Evolutionary conservation across 2,888 invertebrate species (phyloP), one percentile per base, ranked within the genome.

Genomic region (Cephus pygmeus): DNA sequence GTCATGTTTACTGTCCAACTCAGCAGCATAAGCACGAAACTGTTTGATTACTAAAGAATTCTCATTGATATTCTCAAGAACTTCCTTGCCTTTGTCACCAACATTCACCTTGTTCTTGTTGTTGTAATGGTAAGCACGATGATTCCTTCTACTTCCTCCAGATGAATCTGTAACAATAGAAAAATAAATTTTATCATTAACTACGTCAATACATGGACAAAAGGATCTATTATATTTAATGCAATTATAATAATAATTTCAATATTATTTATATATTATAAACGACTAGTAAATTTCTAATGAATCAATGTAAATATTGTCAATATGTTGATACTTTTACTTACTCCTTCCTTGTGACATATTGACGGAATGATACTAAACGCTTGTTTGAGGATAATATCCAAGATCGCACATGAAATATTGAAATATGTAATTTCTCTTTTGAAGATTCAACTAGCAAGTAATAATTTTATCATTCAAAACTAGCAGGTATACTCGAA

Each of bases 1-100:
- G 90, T 98, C 97, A 86, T 98, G 96, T 82, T 96, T 95, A 0
- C 93, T 93, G 85, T 96, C 97, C 69, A 98, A 91, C 87, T 95
- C 94, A 0, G 87, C 79, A 0, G 95, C 93, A 86, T 94, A 96
- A n/a, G 91, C 89, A 83, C 93, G 93, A 89, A 96, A 96, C 89
- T 94, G 93, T 79, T 93, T 92, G 68, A 95, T 91, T 0, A 94
- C 93, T 3, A 83, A 93, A 91, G 90, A 94, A 79, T 91, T 89
- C 79, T 93, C 92, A 79, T 93, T 91, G 31, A 93, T 91, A 56
- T 88, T 91, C 80, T 92, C 92, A 15, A 92, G 73, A 6, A 91
- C 86, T 83, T 93, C 92, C 77, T 89, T 91, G 12, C 91, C 91
- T 82, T 91, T 92, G 76, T 93, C 92, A 1, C 92, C 93, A 23